These are phyloP conservation scores for Toxonevra muliebris DNA, from an alignment of 2,888 invertebrate species.

Conservation along the genomic window DNA sequence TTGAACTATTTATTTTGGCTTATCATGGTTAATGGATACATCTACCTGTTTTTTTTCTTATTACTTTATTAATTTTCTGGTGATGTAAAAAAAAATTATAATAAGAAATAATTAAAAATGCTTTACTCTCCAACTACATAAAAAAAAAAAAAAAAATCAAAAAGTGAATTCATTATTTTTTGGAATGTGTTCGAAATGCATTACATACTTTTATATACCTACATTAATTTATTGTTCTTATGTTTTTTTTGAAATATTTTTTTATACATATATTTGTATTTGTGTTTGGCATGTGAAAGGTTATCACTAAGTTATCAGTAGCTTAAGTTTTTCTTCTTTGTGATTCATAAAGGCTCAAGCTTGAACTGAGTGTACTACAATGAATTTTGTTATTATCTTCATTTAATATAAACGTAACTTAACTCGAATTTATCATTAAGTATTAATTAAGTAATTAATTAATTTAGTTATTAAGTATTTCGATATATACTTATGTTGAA, in stretches of 20 bases:
- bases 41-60: not conserved
- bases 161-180: not conserved
- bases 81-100: not conserved
- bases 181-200: conserved; percentile 6
- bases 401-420: not conserved
- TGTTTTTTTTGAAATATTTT: not conserved
- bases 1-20: conserved; percentile 18
- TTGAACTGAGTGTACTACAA: no score
- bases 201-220: not conserved
- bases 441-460: not conserved
- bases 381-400: conserved; percentile 1
- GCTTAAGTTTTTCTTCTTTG: no score
- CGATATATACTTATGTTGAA: not conserved
- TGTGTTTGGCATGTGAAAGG: no score
- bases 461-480: no score
- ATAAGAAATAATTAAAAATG: not conserved
- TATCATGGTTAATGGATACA: conserved; percentile 31
- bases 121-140: not conserved
- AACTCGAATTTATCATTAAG: no score
- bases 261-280: no score
- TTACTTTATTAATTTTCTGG: conserved; percentile 1
- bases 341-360: no score
- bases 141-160: no score
- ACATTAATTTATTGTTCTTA: conserved; percentile 3
- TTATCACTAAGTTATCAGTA: no score